A percentile compares a stretch with the other conserved stretches of the same genome.
Conservation (phyloP, 2,113 vertebrate genomes). For the Mixornis gularis region DNA sequence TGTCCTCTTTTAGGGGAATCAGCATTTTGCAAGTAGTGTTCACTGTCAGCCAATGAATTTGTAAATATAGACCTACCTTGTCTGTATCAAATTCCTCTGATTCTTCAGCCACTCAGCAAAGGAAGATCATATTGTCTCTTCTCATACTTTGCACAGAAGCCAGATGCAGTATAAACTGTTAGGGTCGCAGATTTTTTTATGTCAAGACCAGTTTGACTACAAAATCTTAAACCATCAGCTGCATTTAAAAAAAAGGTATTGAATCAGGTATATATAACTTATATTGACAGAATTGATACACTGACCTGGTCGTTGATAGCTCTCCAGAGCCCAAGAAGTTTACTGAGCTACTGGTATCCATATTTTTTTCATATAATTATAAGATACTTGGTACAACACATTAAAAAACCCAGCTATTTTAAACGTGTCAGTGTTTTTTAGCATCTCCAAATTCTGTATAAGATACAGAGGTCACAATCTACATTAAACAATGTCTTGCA, state of each 20-base stretch:
- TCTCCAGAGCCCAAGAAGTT: background rate
- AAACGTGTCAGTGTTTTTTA: background rate
- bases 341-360: background rate
- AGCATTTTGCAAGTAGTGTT: background rate
- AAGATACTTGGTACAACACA: background rate
- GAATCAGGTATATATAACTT: background rate
- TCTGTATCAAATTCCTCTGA: background rate
- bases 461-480: background rate
- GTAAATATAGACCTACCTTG: background rate
- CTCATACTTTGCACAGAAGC: background rate
- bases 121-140: background rate
- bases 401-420: background rate
- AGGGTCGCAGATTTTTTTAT: background rate
- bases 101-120: background rate
- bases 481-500: background rate
- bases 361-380: background rate
- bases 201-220: background rate
- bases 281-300: background rate
- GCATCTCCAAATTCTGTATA: background rate
- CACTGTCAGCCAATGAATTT: background rate
- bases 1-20: background rate
- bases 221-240: background rate
- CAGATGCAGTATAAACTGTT: background rate
- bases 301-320: background rate
- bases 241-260: background rate